These are phyloP conservation scores for Anolis carolinensis DNA, from an alignment of 2,113 vertebrate species.

Conservation along the genomic window DNA sequence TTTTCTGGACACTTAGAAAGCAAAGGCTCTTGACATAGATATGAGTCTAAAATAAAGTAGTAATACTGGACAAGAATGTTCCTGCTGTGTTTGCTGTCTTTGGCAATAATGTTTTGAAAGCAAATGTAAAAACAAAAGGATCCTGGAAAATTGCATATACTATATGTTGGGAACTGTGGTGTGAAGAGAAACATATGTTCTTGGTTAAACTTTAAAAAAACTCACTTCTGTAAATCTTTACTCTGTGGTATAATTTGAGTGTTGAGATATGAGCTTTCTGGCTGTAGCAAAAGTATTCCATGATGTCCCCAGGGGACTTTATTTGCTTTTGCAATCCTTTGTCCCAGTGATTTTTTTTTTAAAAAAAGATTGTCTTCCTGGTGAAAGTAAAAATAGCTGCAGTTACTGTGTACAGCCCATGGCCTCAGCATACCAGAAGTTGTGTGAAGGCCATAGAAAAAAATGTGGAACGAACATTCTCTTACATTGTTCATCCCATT, in stretches of 20 bases:
- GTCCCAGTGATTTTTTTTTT: conserved; percentile 45
- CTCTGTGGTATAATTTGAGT: conserved; percentile 57
- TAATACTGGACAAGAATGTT: conserved; percentile 48
- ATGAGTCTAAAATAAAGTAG: conserved; percentile 46
- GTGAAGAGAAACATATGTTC: conserved; percentile 78
- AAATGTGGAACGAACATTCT: conserved; percentile 32
- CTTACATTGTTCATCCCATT: conserved; percentile 43
- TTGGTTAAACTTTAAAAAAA: conserved; percentile 57
- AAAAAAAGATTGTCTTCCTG: conserved; percentile 44
- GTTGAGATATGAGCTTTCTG: conserved; percentile 67
- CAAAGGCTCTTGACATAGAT: conserved; percentile 49
- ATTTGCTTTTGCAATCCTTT: conserved; percentile 68
- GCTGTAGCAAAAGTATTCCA: conserved; percentile 63
- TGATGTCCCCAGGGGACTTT: conserved; percentile 59
- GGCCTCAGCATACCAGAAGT: conserved; percentile 43
- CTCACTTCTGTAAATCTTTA: conserved; percentile 59
- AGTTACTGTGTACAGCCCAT: conserved; percentile 33
- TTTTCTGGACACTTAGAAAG: conserved; percentile 61
- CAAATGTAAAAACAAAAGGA: conserved; percentile 65
- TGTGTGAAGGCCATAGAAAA: conserved; percentile 46
- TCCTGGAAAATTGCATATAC: conserved; percentile 56
- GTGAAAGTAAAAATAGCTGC: conserved; percentile 56
- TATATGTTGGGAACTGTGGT: conserved; percentile 68
- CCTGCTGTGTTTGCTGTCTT: conserved; percentile 47
- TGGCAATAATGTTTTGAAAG: conserved; percentile 64